Conservation (phyloP, 2,797 vertebrate genomes). For the Myiotriccus ornatus region DNA sequence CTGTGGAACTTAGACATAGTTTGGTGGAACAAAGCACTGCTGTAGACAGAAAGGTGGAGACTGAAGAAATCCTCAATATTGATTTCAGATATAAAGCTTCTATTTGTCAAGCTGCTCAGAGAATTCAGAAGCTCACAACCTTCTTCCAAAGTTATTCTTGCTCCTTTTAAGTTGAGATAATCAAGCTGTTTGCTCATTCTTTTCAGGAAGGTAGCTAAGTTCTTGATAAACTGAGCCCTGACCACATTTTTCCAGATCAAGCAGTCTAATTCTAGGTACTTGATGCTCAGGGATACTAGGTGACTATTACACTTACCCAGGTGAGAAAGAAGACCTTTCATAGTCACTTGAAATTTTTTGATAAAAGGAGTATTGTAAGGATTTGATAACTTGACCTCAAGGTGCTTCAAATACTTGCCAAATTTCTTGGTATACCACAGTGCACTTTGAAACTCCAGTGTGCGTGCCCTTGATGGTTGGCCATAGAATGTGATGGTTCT, state of each 20-base stretch:
- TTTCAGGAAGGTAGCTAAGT: slow-evolving; percentile 70
- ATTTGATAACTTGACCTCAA: slow-evolving; percentile 73
- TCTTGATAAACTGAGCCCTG: slow-evolving; percentile 58
- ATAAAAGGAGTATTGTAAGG: slow-evolving; percentile 56
- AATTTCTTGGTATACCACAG: slow-evolving; percentile 71
- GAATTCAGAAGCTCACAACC: slow-evolving; percentile 74
- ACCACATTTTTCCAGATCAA: slow-evolving; percentile 62
- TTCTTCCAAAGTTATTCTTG: slow-evolving; percentile 65
- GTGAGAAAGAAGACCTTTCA: slow-evolving; percentile 65
- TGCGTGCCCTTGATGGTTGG: slow-evolving; percentile 29
- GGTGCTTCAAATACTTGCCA: slow-evolving; percentile 71
- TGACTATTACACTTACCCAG: slow-evolving; percentile 65
- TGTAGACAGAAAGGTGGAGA: slow-evolving; percentile 44
- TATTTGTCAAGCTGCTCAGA: slow-evolving; percentile 53
- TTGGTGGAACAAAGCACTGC: slow-evolving; percentile 46
- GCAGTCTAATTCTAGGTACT: slow-evolving; percentile 69
- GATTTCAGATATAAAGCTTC: slow-evolving; percentile 51
- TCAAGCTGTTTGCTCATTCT: slow-evolving; percentile 68
- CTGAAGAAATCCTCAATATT: slow-evolving; percentile 77
- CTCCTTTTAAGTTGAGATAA: slow-evolving; percentile 70
- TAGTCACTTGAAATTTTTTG: slow-evolving; percentile 65
- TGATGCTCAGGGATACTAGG: slow-evolving; percentile 68
- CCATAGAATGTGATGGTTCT: slow-evolving; percentile 73
- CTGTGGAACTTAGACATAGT: slow-evolving; percentile 57
- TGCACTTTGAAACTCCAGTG: slow-evolving; percentile 46